Evolutionary conservation across 2,113 vertebrate species (phyloP).

Genomic region (Chiloscyllium plagiosum): DNA sequence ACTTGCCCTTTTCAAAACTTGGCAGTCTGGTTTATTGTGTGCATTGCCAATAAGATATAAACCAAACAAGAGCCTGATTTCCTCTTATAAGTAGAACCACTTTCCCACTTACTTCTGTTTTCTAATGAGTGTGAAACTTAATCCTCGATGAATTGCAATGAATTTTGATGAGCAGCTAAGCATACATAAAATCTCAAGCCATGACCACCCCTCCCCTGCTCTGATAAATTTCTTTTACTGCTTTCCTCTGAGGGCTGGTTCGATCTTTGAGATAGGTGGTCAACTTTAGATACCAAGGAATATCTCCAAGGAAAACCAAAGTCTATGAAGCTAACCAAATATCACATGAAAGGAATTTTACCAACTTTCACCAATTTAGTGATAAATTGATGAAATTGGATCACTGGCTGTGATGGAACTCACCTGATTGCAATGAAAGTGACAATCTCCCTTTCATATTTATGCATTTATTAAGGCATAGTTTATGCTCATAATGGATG

Average conservation of each 20-base stretch:
- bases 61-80: not conserved
- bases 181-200: not conserved
- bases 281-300: not conserved
- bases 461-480: too few relatives aligned
- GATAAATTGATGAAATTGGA: too few relatives aligned
- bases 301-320: not conserved
- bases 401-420: too few relatives aligned
- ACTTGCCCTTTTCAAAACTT: not conserved
- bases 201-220: not conserved
- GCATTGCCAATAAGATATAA: not conserved
- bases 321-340: not conserved
- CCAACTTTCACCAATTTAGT: too few relatives aligned
- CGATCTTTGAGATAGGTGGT: not conserved
- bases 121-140: not conserved
- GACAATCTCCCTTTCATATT: too few relatives aligned
- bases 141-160: not conserved
- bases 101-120: not conserved
- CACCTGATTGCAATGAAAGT: too few relatives aligned
- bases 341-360: too few relatives aligned
- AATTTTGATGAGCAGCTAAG: not conserved
- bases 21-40: not conserved
- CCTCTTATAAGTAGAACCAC: not conserved
- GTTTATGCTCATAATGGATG: too few relatives aligned
- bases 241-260: not conserved
- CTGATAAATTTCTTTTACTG: not conserved